A percentile compares a stretch with the other conserved stretches of the same genome.
phyloP scores from a whole-genome alignment of 1,140 invertebrate species.

The Yoshiicerus persimilis region DNA sequence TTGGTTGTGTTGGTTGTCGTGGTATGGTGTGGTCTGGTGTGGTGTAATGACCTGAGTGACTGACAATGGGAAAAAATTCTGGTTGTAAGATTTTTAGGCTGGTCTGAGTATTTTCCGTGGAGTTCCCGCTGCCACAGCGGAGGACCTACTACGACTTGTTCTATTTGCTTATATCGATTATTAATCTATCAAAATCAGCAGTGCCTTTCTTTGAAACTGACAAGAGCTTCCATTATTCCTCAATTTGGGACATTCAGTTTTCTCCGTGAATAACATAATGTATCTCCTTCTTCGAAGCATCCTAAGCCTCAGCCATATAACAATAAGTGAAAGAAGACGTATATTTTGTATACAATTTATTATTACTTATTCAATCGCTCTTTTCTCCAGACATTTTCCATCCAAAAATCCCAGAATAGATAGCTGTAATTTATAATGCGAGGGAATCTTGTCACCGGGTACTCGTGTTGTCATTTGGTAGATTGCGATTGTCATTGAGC shows the following conservation, averaged over 20 bases:
- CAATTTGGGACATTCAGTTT: neutral
- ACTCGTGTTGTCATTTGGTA: neutral
- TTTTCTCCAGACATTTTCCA: neutral
- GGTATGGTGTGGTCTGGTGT: neutral
- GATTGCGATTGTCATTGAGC: neutral
- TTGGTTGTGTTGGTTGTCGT: neutral
- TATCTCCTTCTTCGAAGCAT: too few relatives aligned
- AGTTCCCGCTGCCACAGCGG: neutral
- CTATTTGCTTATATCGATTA: neutral
- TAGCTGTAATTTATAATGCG: neutral
- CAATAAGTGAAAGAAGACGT: too few relatives aligned
- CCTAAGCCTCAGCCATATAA: too few relatives aligned
- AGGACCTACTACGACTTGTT: neutral
- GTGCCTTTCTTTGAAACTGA: neutral
- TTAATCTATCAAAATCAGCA: conserved; percentile 3
- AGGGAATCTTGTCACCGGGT: neutral
- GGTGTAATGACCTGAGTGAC: neutral
- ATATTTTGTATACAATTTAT: too few relatives aligned
- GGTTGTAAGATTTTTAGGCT: too few relatives aligned
- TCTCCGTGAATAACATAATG: neutral
- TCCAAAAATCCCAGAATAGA: neutral
- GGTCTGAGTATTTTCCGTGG: too few relatives aligned
- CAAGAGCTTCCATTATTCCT: neutral
- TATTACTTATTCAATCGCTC: too few relatives aligned
- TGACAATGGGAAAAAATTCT: neutral